Evolutionary conservation across 2,888 invertebrate species (phyloP).

Genomic region (Priocnemis perturbator): DNA sequence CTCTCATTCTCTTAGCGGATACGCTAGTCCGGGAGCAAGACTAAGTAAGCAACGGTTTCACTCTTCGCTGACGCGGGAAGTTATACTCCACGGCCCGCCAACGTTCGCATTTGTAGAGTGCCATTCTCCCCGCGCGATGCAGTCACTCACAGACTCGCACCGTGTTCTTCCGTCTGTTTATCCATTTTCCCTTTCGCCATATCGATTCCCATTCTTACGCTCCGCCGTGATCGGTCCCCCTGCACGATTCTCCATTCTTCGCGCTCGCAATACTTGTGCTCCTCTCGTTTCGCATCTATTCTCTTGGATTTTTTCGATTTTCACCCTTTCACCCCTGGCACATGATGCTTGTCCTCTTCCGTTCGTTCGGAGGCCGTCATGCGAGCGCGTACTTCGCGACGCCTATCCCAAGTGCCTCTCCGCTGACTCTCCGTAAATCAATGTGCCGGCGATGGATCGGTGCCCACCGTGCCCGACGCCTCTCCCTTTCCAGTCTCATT

Average conservation of each 20-base stretch:
- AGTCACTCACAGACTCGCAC: slow-evolving; percentile 11
- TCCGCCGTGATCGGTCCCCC: too few relatives aligned
- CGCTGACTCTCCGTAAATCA: too few relatives aligned
- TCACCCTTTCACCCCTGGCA: too few relatives aligned
- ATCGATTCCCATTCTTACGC: slow-evolving; percentile 1
- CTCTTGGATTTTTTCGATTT: too few relatives aligned
- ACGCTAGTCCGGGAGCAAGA: slow-evolving; percentile 23
- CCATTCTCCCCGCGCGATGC: slow-evolving; percentile 5
- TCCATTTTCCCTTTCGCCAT: slow-evolving; percentile 9
- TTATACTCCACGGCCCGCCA: slow-evolving; percentile 3
- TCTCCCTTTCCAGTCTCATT: background rate
- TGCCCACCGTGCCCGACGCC: background rate
- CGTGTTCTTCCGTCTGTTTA: slow-evolving; percentile 22
- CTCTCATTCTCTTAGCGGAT: slow-evolving; percentile 13
- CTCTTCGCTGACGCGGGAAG: slow-evolving; percentile 19
- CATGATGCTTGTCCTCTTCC: too few relatives aligned
- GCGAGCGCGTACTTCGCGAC: too few relatives aligned
- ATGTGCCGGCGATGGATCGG: too few relatives aligned
- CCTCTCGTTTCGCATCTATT: too few relatives aligned
- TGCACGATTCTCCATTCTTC: too few relatives aligned
- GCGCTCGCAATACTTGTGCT: too few relatives aligned
- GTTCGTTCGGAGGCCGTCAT: too few relatives aligned
- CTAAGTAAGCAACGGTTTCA: slow-evolving; percentile 23
- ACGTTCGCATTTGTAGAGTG: slow-evolving; percentile 13
- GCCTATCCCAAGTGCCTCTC: too few relatives aligned